Percentiles rank a stretch among this genome's conserved stretches.
phyloP scores from a whole-genome alignment of 2,888 invertebrate species.

The Hydrotaea diabolus region DNA sequence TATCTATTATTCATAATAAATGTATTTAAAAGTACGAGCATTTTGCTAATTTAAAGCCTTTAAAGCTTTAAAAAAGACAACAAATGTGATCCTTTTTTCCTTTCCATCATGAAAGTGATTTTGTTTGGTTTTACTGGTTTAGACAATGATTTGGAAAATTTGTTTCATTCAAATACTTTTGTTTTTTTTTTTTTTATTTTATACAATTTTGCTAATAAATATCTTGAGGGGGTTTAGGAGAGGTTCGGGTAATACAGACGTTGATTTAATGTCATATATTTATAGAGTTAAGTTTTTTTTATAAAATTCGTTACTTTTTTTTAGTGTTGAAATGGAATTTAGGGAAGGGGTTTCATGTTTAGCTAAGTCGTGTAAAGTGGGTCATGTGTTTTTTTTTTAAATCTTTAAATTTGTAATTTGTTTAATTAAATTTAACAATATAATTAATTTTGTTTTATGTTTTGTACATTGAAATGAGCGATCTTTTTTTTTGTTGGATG shows the following conservation, averaged over 20 bases:
- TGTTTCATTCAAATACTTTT: constrained; percentile 25
- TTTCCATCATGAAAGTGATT: background rate
- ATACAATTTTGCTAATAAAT: constrained; percentile 50
- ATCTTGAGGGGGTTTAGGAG: background rate
- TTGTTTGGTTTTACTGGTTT: background rate
- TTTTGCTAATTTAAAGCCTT: constrained; percentile 34
- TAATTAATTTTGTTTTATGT: constrained; percentile 7
- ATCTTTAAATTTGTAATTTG: background rate
- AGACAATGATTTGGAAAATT: constrained; percentile 16
- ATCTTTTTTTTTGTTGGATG: background rate
- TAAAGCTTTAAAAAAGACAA: constrained; percentile 22
- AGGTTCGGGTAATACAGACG: background rate
- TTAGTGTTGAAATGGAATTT: background rate
- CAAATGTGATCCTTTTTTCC: constrained; percentile 19
- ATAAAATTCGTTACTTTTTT: background rate
- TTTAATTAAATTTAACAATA: background rate
- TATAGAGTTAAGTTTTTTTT: background rate
- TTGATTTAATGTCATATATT: background rate
- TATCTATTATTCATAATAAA: background rate
- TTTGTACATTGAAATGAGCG: constrained; percentile 62
- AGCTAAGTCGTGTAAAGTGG: background rate
- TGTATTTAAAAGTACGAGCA: constrained; percentile 46
- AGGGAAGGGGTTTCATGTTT: background rate
- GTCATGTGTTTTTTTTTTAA: background rate
- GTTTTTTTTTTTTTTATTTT: constrained; percentile 17